A percentile compares a stretch with the other conserved stretches of the same genome.
Evolutionary conservation across 2,888 invertebrate species (phyloP).

Genomic region (Dolichopus griseipennis): DNA sequence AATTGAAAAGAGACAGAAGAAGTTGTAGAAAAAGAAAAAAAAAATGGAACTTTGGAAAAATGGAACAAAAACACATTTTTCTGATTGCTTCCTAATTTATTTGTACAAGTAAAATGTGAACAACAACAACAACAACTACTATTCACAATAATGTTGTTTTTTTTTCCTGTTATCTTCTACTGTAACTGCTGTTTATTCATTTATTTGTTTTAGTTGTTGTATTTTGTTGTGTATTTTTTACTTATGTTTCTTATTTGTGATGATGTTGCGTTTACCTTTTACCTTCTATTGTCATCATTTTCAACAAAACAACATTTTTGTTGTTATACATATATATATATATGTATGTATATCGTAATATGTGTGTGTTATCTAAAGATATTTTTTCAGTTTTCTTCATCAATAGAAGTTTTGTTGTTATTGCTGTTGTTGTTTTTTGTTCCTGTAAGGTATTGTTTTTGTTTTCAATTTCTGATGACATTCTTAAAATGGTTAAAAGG

Average conservation of each 20-base stretch:
- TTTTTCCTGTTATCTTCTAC: not conserved
- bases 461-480: too few relatives aligned
- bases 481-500: too few relatives aligned
- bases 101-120: not conserved
- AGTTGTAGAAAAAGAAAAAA: not conserved
- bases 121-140: not conserved
- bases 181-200: not conserved
- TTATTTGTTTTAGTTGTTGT: not conserved
- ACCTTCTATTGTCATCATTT: not conserved
- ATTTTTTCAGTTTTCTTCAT: too few relatives aligned
- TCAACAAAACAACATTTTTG: too few relatives aligned
- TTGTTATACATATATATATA: too few relatives aligned
- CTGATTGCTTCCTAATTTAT: slow-evolving; percentile 6
- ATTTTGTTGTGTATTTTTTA: not conserved
- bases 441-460: too few relatives aligned
- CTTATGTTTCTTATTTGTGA: not conserved
- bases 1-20: too few relatives aligned
- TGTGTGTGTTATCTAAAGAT: too few relatives aligned
- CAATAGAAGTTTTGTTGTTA: too few relatives aligned
- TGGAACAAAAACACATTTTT: not conserved
- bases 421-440: too few relatives aligned
- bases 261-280: not conserved
- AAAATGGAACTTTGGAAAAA: not conserved
- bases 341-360: not conserved
- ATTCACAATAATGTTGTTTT: not conserved